Conservation (phyloP, 2,113 vertebrate species). For the Crotalus viridis region DNA sequence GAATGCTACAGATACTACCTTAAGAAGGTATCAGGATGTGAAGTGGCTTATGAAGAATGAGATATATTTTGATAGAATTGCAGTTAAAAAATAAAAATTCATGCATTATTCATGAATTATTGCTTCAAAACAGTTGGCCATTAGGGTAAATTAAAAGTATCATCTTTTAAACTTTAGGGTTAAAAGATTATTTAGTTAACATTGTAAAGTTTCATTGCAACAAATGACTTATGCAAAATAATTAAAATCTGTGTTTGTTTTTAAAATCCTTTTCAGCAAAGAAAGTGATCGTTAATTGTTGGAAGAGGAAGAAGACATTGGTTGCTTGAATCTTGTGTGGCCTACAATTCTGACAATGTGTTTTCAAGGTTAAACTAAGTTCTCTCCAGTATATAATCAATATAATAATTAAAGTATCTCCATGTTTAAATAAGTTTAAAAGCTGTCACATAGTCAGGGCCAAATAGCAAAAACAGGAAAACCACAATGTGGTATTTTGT, state of each 20-base stretch:
- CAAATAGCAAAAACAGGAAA: neutral
- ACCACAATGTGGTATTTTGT: neutral
- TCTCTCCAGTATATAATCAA: neutral
- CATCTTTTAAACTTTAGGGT: neutral
- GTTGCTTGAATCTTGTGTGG: neutral
- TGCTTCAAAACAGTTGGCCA: neutral
- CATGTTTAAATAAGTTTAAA: neutral
- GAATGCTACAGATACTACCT: neutral
- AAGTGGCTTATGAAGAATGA: neutral
- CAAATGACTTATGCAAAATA: neutral
- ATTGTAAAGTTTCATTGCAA: neutral
- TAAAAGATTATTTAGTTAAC: neutral
- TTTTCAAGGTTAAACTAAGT: neutral
- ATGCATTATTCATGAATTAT: neutral
- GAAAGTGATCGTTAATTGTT: constrained; percentile 45
- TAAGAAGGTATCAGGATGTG: neutral
- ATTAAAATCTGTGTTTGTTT: neutral
- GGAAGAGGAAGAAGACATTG: constrained; percentile 14
- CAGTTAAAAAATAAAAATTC: neutral
- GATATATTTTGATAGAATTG: neutral
- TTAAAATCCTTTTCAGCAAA: constrained; percentile 48
- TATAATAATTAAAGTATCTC: neutral
- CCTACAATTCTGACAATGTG: neutral
- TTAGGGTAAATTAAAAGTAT: neutral
- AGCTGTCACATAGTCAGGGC: neutral